A percentile compares a stretch with the other conserved stretches of the same genome.
These are phyloP conservation scores for Hyposoter dolosus DNA, from an alignment of 2,888 invertebrate genomes.

Conservation along the genomic window DNA sequence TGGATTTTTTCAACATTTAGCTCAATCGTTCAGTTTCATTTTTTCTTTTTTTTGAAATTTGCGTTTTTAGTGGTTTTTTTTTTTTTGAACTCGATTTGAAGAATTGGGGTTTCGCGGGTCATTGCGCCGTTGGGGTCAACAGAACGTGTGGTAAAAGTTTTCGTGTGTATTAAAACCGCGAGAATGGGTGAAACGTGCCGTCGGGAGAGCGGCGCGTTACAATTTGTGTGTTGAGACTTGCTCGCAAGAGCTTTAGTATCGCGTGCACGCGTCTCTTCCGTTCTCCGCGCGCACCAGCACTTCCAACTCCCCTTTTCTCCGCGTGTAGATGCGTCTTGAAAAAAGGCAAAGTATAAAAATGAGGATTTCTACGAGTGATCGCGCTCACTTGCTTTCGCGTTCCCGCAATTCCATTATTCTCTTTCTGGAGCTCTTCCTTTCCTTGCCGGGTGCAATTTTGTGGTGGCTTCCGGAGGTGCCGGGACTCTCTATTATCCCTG, in stretches of 20 bases:
- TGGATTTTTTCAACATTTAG: background rate
- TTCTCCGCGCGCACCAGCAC: slow-evolving; percentile 15
- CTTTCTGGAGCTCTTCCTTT: slow-evolving; percentile 28
- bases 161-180: slow-evolving; percentile 45
- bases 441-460: slow-evolving; percentile 60
- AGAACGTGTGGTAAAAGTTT: background rate
- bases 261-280: slow-evolving; percentile 40
- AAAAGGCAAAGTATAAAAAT: background rate
- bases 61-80: background rate
- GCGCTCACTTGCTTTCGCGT: slow-evolving; percentile 42
- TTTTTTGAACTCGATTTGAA: background rate
- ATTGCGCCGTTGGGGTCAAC: slow-evolving; percentile 7
- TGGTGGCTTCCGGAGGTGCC: slow-evolving; percentile 64
- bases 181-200: slow-evolving; percentile 64
- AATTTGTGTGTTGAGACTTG: background rate
- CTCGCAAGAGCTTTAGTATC: slow-evolving; percentile 4
- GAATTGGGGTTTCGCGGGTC: background rate
- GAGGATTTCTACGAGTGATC: slow-evolving; percentile 41
- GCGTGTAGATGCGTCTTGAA: background rate
- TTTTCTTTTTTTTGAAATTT: background rate
- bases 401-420: slow-evolving; percentile 41
- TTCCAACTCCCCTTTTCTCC: background rate
- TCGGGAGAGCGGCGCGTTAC: background rate
- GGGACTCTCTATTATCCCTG: slow-evolving; percentile 49
- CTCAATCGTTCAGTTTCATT: background rate